These are phyloP conservation scores for Hystrix cristata DNA, from an alignment of 2,113 vertebrate species.

Conservation along the genomic window DNA sequence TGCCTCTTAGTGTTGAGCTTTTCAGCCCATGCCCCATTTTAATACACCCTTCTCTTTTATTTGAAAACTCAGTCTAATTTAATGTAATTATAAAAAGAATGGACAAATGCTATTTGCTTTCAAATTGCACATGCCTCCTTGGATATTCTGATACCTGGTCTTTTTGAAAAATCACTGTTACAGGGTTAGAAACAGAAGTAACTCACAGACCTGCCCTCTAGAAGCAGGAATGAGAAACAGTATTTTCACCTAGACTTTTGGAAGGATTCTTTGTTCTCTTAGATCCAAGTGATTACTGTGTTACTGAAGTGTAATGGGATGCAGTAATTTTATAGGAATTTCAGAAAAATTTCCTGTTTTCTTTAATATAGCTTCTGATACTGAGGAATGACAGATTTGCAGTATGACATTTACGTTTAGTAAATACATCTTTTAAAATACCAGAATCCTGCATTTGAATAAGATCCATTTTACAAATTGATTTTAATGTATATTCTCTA, in stretches of 20 bases:
- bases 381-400: conserved; percentile 77
- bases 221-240: not conserved
- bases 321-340: conserved; percentile 41
- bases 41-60: not conserved
- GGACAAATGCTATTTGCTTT: conserved; percentile 28
- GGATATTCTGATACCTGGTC: not conserved
- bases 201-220: not conserved
- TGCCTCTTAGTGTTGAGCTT: not conserved
- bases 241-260: not conserved
- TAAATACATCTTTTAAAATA: conserved; percentile 81
- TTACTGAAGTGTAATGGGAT: not conserved
- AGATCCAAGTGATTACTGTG: not conserved
- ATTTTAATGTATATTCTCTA: conserved; percentile 77
- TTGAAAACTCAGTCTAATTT: conserved; percentile 4
- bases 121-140: not conserved
- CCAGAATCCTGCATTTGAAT: conserved; percentile 75
- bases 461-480: conserved; percentile 70
- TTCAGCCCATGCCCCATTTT: not conserved
- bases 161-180: not conserved
- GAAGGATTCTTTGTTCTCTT: not conserved
- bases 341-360: conserved; percentile 47
- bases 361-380: conserved; percentile 63
- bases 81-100: conserved; percentile 37
- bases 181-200: not conserved
- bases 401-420: conserved; percentile 78